Base-by-base conservation (phyloP, 2,113 vertebrate species). In the Globicephala melas region DNA sequence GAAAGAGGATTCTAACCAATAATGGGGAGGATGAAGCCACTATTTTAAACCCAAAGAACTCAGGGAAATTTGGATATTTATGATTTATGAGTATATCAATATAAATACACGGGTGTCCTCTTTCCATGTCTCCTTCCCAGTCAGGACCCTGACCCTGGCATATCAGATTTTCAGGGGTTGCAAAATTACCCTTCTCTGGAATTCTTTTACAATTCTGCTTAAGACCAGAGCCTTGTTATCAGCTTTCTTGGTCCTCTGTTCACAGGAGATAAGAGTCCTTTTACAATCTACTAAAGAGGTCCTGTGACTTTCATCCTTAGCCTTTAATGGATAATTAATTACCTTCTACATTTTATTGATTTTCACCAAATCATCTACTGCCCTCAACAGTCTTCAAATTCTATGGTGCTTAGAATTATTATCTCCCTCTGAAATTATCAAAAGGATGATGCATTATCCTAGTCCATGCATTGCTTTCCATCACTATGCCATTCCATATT, bases 21-120 rank as follows among this genome's bases (percentile, higher is more conserved):
- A 47, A 28, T 8, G 15, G 2, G 20, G 11, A 44, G 10, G n/a
- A 15, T 1, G 12, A 38, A 12, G 2, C 7, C 1, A 31, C 17
- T n/a, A 88, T 76, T 68, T 5, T 4, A 83, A 17, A 47, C 2
- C 3, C 14, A 31, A 6, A 80, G 4, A 38, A 73, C 14, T 77
- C 23, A 65, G 25, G 13, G 20, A 14, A 38, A 71, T 26, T 14
- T 76, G 21, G 7, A 50, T 11, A 82, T 47, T 70, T 25, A 11
- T 9, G n/a, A 33, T 71, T 44, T 85, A 89, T 65, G 33, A 44
- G 1, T 12, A 0, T 28, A 41, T 73, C 31, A 47, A n/a, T 12
- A 33, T 10, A 73, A 9, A 58, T 31, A 11, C 18, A 76, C 9
- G 12, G 38, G 60, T 53, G 21, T 47, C 18, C 31, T 79, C 12